Conservation (phyloP, 2,113 vertebrate genomes). For the Megaleporinus macrocephalus region DNA sequence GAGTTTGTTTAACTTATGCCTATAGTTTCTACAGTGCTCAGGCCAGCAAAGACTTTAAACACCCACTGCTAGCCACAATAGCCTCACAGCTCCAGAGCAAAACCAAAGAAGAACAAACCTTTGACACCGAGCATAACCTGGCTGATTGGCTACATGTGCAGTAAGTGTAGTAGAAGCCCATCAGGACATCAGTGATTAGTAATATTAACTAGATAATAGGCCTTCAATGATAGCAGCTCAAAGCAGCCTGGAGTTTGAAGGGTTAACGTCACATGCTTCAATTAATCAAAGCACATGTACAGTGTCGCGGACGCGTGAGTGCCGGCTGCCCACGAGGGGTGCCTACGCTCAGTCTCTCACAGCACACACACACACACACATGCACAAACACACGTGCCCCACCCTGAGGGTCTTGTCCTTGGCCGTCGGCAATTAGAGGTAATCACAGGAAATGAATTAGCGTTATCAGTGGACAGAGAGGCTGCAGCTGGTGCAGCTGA, state of each 20-base stretch:
- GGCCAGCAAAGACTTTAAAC: too few species aligned
- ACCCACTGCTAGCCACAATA: too few species aligned
- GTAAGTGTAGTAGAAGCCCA: too few species aligned
- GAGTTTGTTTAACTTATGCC: too few species aligned
- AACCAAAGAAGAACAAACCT: too few species aligned
- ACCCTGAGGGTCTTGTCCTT: constrained; percentile 42
- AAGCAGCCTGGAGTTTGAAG: neutral
- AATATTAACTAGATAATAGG: too few species aligned
- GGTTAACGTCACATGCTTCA: neutral
- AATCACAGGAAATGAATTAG: constrained; percentile 67
- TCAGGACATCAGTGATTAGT: too few species aligned
- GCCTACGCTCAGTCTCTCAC: constrained; percentile 5
- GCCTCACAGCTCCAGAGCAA: too few species aligned
- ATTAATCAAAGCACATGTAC: constrained; percentile 22
- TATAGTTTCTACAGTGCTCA: too few species aligned
- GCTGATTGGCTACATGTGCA: too few species aligned
- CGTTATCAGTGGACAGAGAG: constrained; percentile 59
- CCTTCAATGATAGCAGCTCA: too few species aligned
- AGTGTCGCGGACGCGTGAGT: neutral
- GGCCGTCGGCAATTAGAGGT: constrained; percentile 56
- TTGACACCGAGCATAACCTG: too few species aligned
- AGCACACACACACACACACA: constrained; percentile 38
- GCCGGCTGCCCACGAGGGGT: constrained; percentile 1
- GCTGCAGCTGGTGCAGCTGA: constrained; percentile 35
- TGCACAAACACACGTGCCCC: constrained; percentile 36